Evolutionary conservation across 2,797 vertebrate genomes (phyloP).

Genomic region (Sebastes hubbsi): DNA sequence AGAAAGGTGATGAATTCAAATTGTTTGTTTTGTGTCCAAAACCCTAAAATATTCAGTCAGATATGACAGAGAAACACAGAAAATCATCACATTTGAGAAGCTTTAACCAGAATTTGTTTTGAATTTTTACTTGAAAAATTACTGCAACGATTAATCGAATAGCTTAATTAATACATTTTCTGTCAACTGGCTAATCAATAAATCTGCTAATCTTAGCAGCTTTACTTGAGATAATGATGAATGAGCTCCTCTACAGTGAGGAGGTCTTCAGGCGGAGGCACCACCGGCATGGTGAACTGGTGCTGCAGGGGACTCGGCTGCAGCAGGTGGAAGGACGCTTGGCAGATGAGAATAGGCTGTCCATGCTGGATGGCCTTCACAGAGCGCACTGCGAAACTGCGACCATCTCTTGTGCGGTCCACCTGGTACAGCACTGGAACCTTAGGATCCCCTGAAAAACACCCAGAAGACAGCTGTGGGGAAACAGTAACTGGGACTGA

Average conservation of each 20-base stretch:
- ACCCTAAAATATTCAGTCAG: too few relatives aligned
- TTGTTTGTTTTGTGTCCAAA: too few relatives aligned
- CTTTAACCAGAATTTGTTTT: neutral
- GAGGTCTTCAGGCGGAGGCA: constrained; percentile 88
- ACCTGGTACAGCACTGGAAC: constrained; percentile 94
- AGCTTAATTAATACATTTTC: neutral
- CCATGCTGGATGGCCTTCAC: constrained; percentile 94
- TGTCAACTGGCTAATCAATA: neutral
- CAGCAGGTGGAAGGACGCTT: constrained; percentile 90
- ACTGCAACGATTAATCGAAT: neutral
- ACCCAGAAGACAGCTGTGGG: neutral
- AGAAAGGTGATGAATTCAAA: too few relatives aligned
- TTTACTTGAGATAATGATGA: constrained; percentile 81
- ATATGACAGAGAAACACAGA: neutral
- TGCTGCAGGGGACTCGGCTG: constrained; percentile 90
- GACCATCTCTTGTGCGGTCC: constrained; percentile 89
- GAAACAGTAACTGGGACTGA: neutral
- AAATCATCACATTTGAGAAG: neutral
- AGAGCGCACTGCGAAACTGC: constrained; percentile 90
- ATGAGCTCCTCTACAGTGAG: constrained; percentile 86
- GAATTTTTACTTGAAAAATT: neutral
- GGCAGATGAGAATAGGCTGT: constrained; percentile 90
- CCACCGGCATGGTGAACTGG: constrained; percentile 91
- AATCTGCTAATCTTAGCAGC: neutral
- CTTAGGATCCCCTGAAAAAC: constrained; percentile 87